These are phyloP conservation scores for Chirona hameri DNA, from an alignment of 2,888 invertebrate species.

Conservation along the genomic window DNA sequence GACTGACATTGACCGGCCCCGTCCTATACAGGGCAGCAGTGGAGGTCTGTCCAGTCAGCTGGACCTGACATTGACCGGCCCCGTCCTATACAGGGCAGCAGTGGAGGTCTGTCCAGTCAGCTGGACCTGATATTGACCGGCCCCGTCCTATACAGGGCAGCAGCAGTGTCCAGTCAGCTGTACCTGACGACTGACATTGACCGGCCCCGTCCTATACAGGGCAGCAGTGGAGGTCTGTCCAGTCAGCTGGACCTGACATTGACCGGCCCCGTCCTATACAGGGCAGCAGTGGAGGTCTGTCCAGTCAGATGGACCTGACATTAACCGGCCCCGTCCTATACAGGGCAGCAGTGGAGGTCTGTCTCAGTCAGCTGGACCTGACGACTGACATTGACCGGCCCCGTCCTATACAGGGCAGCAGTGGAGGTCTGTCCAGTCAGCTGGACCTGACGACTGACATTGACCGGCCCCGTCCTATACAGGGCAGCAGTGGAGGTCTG, in stretches of 20 bases:
- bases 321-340: too few species aligned
- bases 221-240: background rate
- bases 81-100: background rate
- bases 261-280: background rate
- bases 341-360: too few species aligned
- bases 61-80: background rate
- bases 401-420: too few species aligned
- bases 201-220: background rate
- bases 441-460: too few species aligned
- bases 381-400: too few species aligned
- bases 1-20: background rate
- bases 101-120: background rate
- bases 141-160: background rate
- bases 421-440: too few species aligned
- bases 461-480: too few species aligned
- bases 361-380: too few species aligned
- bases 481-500: too few species aligned
- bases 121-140: background rate
- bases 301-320: too few species aligned
- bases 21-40: background rate
- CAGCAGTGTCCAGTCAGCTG: background rate
- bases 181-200: background rate
- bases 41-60: background rate
- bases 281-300: too few species aligned
- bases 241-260: background rate